Base-by-base conservation (phyloP, 2,113 vertebrate species). In the Apeltes quadracus region DNA sequence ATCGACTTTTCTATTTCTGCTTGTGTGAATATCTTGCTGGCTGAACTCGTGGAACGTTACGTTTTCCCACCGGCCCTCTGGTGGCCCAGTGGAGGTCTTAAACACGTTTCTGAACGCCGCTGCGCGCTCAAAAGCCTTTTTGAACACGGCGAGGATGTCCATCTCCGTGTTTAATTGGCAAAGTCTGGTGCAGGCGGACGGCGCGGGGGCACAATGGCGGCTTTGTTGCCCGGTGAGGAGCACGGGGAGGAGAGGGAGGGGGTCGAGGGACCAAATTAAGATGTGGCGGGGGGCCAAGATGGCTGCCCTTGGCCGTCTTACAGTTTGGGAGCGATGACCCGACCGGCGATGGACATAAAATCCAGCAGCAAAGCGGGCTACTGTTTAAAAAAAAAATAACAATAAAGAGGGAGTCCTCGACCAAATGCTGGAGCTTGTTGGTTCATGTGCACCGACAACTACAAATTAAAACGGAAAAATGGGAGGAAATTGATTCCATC, bases 121-220 rank as follows among this genome's bases (percentile, higher is more conserved):
- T 14, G n/a, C 22, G 22, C 48, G 22, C 80, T 61, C 65, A 83
- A 84, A 85, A 34, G 5, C 48, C 46, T 51, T 74, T 81, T 85
- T 79, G 51, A 84, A 83, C 68, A 29, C 12, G 39, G 20, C 68
- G 13, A 75, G 36, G 64, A 80, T 92, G 94, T 92, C 78, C 90
- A 93, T 86, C 92, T 92, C 88, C 74, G 83, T 93, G 92, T 94
- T 94, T 94, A 92, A 96, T 91, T 94, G 94, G 93, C 89, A 80
- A 86, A 87, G 91, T 93, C 92, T 92, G 90, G 48, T 83, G 88
- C 90, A 93, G 78, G 51, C 78, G 81, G 75, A 87, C 83, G 76
- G 76, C 51, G 84, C 66, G 85, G 48, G 12, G 76, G 82, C 91
- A 97, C 95, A 98, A 96, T 94, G 93, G 91, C 87, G 88, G 91